phyloP scores from a whole-genome alignment of 2,113 vertebrate species.

The Grus americana region DNA sequence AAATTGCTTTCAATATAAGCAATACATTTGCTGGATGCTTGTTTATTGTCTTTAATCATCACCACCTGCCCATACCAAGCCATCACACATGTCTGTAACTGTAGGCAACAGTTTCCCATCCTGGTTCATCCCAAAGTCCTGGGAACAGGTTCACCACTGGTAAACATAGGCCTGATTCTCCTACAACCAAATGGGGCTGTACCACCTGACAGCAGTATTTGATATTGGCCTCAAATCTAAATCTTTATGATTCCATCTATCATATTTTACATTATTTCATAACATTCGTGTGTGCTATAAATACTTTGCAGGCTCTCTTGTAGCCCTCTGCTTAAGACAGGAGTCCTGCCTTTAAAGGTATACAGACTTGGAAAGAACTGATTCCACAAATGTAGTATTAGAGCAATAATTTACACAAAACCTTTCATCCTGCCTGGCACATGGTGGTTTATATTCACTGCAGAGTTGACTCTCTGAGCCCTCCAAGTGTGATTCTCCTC shows the following conservation, averaged over 20 bases:
- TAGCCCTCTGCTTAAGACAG: not conserved
- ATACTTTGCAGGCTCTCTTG: not conserved
- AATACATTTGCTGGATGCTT: not conserved
- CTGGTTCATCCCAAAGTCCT: not conserved
- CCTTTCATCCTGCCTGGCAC: slow-evolving; percentile 36
- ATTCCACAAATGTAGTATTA: not conserved
- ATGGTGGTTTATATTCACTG: not conserved
- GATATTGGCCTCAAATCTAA: not conserved
- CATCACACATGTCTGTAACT: not conserved
- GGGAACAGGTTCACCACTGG: not conserved
- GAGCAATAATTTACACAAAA: slow-evolving; percentile 31
- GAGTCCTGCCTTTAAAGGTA: not conserved
- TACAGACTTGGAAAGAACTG: not conserved
- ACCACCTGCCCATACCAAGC: not conserved
- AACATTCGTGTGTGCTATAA: not conserved
- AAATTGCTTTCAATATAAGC: not conserved
- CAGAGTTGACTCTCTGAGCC: not conserved
- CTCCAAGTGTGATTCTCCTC: not conserved
- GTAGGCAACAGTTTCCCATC: not conserved
- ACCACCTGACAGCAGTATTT: not conserved
- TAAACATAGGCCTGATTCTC: not conserved
- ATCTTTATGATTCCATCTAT: not conserved
- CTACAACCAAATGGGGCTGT: not conserved
- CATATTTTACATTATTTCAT: not conserved
- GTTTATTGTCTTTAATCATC: not conserved